Evolutionary conservation across 2,797 vertebrate genomes (phyloP), one percentile per base, ranked within the genome.

Genomic region (Catamblyrhynchus diadema): DNA sequence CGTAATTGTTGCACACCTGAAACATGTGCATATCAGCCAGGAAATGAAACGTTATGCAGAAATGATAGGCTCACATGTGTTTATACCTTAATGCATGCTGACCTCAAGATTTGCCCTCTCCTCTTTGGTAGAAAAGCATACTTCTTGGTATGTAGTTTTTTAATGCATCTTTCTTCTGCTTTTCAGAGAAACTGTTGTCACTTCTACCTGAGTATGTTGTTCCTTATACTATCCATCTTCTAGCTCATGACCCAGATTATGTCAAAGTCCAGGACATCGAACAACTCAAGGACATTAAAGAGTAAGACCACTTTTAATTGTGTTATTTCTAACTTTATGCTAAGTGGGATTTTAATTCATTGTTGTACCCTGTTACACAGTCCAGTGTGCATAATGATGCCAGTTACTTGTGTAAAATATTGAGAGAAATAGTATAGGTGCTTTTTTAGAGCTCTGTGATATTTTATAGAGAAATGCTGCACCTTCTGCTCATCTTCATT

Each of bases 261-360:
- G 98, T 99, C 91, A 99, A 99, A 98, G 98, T 99, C 21, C 99
- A 99, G 97, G 99, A 99, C 95, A 99, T 99, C 21, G 99, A 99
- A 94, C 99, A 99, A 97, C 99, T 99, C 78, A 99, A 99, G 97
- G 99, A 99, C 97, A 99, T 99, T 96, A 99, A 99, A 98, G 99
- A 99, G 99, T 99, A 98, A 99, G 99, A 97, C 4, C 88, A 30
- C 94, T 86, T 91, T 48, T 59, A 54, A 77, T 39, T 42, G 2
- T 51, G 27, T 71, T 79, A 37, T 65, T 92, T 60, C 37, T 66
- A 39, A 42, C 9, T 67, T 69, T 51, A 57, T 64, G 84, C 2
- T 70, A 44, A 86, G 28, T 86, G 21, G 61, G 75, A 69, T 39
- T 72, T 61, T 37, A 44, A 19, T 74, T 82, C 5, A 7, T 65